Evolutionary conservation across 2,888 invertebrate genomes (phyloP).

Genomic region (Oligia strigilis): DNA sequence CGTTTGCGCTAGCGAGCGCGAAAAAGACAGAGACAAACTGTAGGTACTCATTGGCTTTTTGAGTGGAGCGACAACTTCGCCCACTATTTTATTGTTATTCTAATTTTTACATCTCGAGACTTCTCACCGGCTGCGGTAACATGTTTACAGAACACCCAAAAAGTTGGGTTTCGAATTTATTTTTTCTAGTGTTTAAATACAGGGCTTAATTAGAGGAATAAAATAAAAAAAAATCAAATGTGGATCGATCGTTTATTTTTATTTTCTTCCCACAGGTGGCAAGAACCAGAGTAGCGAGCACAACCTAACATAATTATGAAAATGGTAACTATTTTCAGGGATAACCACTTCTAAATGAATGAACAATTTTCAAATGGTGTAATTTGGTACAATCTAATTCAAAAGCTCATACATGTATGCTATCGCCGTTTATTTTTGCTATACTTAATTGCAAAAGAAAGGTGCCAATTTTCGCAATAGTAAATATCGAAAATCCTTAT

Average conservation of each 20-base stretch:
- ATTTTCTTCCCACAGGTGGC: slow-evolving; percentile 88
- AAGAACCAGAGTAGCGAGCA: slow-evolving; percentile 89
- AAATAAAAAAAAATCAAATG: slow-evolving; percentile 76
- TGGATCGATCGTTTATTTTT: slow-evolving; percentile 87
- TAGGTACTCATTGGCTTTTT: slow-evolving; percentile 76
- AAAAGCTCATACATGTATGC: slow-evolving; percentile 52
- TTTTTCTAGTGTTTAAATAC: background rate
- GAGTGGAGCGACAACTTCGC: slow-evolving; percentile 84
- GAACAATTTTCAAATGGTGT: slow-evolving; percentile 60
- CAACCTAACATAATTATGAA: slow-evolving; percentile 85
- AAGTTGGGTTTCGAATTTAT: slow-evolving; percentile 13
- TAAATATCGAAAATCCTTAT: slow-evolving; percentile 51
- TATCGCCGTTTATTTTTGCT: slow-evolving; percentile 46
- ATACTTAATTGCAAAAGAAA: slow-evolving; percentile 55
- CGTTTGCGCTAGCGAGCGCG: slow-evolving; percentile 76
- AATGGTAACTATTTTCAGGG: slow-evolving; percentile 90
- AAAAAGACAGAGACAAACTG: slow-evolving; percentile 77
- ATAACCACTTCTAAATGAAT: slow-evolving; percentile 82
- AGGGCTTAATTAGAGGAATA: slow-evolving; percentile 22
- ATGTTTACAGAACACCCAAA: slow-evolving; percentile 54
- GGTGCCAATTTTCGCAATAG: slow-evolving; percentile 56
- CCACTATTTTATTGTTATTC: slow-evolving; percentile 86
- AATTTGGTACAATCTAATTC: slow-evolving; percentile 58
- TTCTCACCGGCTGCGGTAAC: slow-evolving; percentile 52
- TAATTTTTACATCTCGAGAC: slow-evolving; percentile 75